Conservation (phyloP, 2,113 vertebrate genomes). For the Pituophis catenifer region DNA sequence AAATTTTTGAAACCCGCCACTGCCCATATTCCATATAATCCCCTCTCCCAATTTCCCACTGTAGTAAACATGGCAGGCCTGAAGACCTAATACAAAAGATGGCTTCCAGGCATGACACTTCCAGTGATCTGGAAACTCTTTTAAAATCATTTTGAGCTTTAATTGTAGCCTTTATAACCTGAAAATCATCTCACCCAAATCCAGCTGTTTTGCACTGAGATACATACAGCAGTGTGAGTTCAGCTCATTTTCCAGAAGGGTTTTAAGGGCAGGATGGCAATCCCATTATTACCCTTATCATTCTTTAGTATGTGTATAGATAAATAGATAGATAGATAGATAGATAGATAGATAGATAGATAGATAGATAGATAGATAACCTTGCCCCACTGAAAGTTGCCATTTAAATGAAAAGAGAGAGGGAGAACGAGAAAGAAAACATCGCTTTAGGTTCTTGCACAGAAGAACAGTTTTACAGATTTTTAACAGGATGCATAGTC, state of each 20-base stretch:
- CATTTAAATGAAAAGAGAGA: background rate
- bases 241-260: background rate
- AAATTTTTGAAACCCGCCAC: no score
- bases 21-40: no score
- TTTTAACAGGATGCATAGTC: background rate
- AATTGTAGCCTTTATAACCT: background rate
- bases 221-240: background rate
- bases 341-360: no score
- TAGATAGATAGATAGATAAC: no score
- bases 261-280: background rate
- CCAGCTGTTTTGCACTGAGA: background rate
- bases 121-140: background rate
- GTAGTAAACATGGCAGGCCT: no score
- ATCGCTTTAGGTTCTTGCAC: background rate
- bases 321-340: no score
- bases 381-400: background rate
- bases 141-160: background rate
- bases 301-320: no score
- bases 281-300: no score
- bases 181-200: background rate
- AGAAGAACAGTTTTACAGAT: background rate
- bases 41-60: no score
- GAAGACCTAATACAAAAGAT: no score
- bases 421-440: background rate
- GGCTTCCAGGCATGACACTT: no score